Percentiles rank a stretch among this genome's conserved stretches.
These are phyloP conservation scores for Drosophila hamatofila DNA, from an alignment of 2,888 invertebrate species.

Conservation along the genomic window DNA sequence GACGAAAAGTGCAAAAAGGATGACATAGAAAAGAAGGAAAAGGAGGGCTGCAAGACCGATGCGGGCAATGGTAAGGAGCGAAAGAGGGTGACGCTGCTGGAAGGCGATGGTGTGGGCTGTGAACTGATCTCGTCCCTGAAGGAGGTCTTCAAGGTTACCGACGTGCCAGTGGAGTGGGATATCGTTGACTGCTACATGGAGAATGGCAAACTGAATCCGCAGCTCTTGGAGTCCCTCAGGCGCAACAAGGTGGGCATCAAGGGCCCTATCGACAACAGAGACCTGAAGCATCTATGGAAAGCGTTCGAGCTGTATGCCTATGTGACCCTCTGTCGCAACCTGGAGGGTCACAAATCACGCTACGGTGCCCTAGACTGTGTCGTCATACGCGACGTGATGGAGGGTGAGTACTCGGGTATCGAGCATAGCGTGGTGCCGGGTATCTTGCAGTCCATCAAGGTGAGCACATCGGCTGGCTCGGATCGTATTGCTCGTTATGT, in stretches of 20 bases:
- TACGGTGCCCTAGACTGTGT: constrained; percentile 97
- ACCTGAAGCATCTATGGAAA: constrained; percentile 87
- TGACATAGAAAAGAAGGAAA: background rate
- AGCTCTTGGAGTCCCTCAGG: constrained; percentile 91
- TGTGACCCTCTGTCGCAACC: constrained; percentile 96
- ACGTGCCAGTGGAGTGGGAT: constrained; percentile 97
- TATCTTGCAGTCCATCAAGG: constrained; percentile 98
- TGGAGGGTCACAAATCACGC: constrained; percentile 94
- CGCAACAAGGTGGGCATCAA: constrained; percentile 93
- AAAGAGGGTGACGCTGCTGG: constrained; percentile 92
- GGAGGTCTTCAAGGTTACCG: constrained; percentile 93
- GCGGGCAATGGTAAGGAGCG: background rate
- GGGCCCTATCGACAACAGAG: constrained; percentile 86
- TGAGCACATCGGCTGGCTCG: constrained; percentile 95
- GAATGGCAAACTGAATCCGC: constrained; percentile 91
- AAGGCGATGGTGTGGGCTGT: constrained; percentile 98
- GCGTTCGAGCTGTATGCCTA: constrained; percentile 94
- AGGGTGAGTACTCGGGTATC: constrained; percentile 98
- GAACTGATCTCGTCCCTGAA: constrained; percentile 95
- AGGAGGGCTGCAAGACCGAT: background rate
- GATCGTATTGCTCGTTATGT: constrained; percentile 98
- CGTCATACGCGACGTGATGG: constrained; percentile 98
- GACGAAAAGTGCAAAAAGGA: background rate
- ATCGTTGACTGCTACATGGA: constrained; percentile 94
- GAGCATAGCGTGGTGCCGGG: constrained; percentile 95